Base-by-base conservation (phyloP, 2,797 vertebrate species). In the Enteromius argenteus region DNA sequence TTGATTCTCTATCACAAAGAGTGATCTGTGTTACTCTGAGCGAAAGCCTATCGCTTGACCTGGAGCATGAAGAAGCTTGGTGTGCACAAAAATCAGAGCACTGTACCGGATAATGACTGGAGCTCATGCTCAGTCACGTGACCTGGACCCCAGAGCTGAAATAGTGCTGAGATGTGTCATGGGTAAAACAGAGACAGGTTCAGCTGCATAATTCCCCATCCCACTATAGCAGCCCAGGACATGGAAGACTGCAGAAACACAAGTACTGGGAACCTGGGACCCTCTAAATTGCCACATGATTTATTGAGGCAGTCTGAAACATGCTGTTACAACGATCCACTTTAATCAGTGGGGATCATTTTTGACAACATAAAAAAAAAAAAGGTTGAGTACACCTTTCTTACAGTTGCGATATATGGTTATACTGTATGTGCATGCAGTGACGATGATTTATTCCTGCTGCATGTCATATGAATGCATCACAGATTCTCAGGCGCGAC, bases 221-320 rank as follows among this genome's bases (percentile, higher is more conserved):
- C 88, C 76, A 51, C 60, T 75, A 64, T 67, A 89, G 44, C 15
- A 79, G 37, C 71, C 46, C 76, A 56, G 51, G 42, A 82, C 64
- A 80, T 73, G 76, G 58, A 32, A 82, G 68, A 86, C 91, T 88
- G 85, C 68, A 87, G 74, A 88, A 76, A 87, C 88, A 84, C 78
- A 69, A 80, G 88, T 90, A 90, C 91, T 89, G 87, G 89, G 85
- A 83, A 86, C 79, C 88, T 77, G 84, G 88, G 86, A 91, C 77
- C 86, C 85, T 74, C 89, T 72, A 88, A 68, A 93, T 89, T 89
- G 80, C 49, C 82, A 87, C 49, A 86, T 93, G 91, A 94, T 91
- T 91, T 91, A 94, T 91, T 86, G 62, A 83, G 84, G 76, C 80
- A 87, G 69, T 17, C 39, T 68, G 74, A 89, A 89, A 90, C 86